Evolutionary conservation across 2,113 vertebrate species (phyloP), one percentile per base, ranked within the genome.

Genomic region (Vulpes lagopus): DNA sequence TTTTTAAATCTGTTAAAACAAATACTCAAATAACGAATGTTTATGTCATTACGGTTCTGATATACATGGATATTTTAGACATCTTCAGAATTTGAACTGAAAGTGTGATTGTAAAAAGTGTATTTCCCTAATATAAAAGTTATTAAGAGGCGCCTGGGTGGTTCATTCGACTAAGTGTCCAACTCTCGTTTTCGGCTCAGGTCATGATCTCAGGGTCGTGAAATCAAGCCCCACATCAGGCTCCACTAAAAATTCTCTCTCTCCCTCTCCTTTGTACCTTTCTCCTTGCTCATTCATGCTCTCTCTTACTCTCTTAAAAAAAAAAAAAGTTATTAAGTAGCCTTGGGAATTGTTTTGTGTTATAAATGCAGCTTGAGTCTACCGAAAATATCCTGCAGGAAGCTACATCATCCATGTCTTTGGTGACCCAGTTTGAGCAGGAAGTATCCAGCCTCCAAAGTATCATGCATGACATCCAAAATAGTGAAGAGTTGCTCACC

Each of bases 361-460:
- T 99, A 98, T 85, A 99, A 99, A 99, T 99, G 98, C 99, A 99
- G 99, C 99, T 99, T 98, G 99, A 99, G 80, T 98, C 99, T 95
- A 99, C 99, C 51, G 99, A 99, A 97, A 98, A 98, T 43, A 97
- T 98, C 97, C 99, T 99, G 55, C 99, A 11, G 97, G 99, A 99
- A 96, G 98, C 98, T 87, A 98, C 98, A 71, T 98, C 99, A 84
- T 98, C 99, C 73, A 76, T 98, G 93, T 98, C 99, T 97, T 53
- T 98, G 98, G 98, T 99, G 95, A 98, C 98, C 57, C 98, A 98
- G 76, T 99, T 99, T 98, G 98, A 99, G 88, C 98, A 98, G 96
- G 99, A 99, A 98, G 74, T 99, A 90, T 96, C 99, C 96, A 97
- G 90, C 96, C 99, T 99, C 97, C 99, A 96, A 94, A 97, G 95